Evolutionary conservation across 2,888 invertebrate genomes (phyloP).

Genomic region (Formica aserva): DNA sequence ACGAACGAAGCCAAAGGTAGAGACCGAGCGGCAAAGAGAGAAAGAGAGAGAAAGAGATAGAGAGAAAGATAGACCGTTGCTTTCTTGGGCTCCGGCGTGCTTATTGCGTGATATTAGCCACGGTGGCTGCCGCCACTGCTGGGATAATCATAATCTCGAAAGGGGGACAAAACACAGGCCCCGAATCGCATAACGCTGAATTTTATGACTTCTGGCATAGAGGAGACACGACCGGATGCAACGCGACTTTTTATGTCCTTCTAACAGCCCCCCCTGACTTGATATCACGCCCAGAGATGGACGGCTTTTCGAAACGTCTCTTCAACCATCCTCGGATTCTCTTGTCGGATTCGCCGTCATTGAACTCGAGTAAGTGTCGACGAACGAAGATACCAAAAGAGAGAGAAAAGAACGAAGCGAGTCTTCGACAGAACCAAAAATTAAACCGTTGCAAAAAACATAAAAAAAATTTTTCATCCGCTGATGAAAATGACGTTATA

Average conservation of each 20-base stretch:
- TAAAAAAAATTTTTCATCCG: not conserved
- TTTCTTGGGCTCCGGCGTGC: slow-evolving; percentile 71
- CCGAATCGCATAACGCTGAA: slow-evolving; percentile 81
- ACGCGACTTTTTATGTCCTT: slow-evolving; percentile 78
- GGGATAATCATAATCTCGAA: slow-evolving; percentile 83
- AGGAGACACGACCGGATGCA: slow-evolving; percentile 79
- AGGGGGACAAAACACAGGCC: slow-evolving; percentile 81
- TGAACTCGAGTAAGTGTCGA: slow-evolving; percentile 39
- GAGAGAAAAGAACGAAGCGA: not conserved
- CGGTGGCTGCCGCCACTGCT: slow-evolving; percentile 78
- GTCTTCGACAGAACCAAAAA: not conserved
- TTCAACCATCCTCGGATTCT: slow-evolving; percentile 35
- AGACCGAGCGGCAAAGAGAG: slow-evolving; percentile 54
- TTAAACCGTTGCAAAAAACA: not conserved
- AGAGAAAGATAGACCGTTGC: slow-evolving; percentile 46
- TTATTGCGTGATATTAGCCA: slow-evolving; percentile 84
- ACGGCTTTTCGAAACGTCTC: slow-evolving; percentile 58
- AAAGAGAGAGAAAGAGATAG: slow-evolving; percentile 27
- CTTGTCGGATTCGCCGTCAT: slow-evolving; percentile 42
- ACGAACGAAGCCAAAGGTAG: slow-evolving; percentile 50
- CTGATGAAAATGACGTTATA: not conserved
- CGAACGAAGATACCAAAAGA: not conserved
- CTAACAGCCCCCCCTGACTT: slow-evolving; percentile 62
- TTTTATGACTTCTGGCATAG: slow-evolving; percentile 80
- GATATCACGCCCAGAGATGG: slow-evolving; percentile 62